Evolutionary conservation across 1,140 invertebrate species (phyloP).

Genomic region (Mactra quadrangularis): DNA sequence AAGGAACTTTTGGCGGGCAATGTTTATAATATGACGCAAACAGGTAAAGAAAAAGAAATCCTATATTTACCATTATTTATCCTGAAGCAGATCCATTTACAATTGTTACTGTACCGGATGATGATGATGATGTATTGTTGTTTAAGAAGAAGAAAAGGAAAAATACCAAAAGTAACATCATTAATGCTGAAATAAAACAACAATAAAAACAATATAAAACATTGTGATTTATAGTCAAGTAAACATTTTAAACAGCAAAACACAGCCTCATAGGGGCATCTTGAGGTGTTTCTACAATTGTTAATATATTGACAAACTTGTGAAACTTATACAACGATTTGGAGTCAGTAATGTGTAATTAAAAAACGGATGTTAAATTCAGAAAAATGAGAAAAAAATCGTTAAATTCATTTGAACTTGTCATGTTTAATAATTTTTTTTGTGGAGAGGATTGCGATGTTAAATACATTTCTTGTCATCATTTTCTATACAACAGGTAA

Average conservation of each 20-base stretch:
- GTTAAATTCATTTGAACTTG: no score
- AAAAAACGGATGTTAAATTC: no score
- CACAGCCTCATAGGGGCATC: background rate
- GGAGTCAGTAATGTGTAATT: background rate
- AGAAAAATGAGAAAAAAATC: no score
- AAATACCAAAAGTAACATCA: conserved; percentile 18
- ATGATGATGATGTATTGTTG: conserved; percentile 11
- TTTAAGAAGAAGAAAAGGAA: conserved; percentile 18
- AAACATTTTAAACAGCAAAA: background rate
- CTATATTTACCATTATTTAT: no score
- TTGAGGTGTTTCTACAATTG: background rate
- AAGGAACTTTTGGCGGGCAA: no score
- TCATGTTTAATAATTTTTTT: no score
- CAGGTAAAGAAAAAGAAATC: no score
- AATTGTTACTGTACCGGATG: conserved; percentile 11
- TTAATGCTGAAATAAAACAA: conserved; percentile 8
- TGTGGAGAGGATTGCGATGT: no score
- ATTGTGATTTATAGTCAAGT: no score
- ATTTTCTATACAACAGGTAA: no score
- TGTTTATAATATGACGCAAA: no score
- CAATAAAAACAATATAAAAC: background rate
- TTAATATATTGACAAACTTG: background rate
- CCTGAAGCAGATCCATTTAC: conserved; percentile 31
- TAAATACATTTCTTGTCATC: no score
- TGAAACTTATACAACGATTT: background rate